Base-by-base conservation (phyloP, 2,113 vertebrate genomes). In the Mionectes macconnelli region DNA sequence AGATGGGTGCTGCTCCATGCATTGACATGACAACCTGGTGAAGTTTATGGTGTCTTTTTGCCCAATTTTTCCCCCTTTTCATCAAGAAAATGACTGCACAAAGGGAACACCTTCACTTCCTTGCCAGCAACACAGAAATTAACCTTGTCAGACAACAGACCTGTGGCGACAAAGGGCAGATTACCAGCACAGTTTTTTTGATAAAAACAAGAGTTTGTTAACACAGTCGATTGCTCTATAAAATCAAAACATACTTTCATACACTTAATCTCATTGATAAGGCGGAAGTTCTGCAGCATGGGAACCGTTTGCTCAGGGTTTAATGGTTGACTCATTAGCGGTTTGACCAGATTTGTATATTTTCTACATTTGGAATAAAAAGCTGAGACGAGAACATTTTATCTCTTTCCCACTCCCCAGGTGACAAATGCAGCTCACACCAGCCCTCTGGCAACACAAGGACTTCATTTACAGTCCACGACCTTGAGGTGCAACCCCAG, bases 401-500 rank as follows among this genome's bases (percentile, higher is more conserved):
- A 53, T 49, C 12, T 3, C 66, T 53, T 35, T 14, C 28, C 1
- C 19, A 52, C 45, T 6, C 6, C 1, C 30, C 1, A 23, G 7
- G 74, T 47, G 69, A 78, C 33, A 16, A 59, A 1, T 17, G 56
- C 52, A 16, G 55, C 1, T 8, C 64, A 8, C 21, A 6, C 3
- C n/a, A 30, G 72, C 0, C 4, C 24, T 16, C 15, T 0, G 0
- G 52, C 57, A n/a, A 18, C 3, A 21, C 14, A 40, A 35, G 2
- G 42, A 20, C 63, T 31, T 64, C 16, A 70, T 40, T 64, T 27
- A 52, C 23, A 40, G 11, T 11, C 31, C n/a, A 11, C 0, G 14
- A 20, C 90, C 92, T 81, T 57, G 30, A 81, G 45, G 9, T 17
- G 37, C 24, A 64, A 60, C 35, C 28, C 25, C 30, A 33, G 11